phyloP scores from a whole-genome alignment of 2,113 vertebrate genomes.

The Entelurus aequoreus region DNA sequence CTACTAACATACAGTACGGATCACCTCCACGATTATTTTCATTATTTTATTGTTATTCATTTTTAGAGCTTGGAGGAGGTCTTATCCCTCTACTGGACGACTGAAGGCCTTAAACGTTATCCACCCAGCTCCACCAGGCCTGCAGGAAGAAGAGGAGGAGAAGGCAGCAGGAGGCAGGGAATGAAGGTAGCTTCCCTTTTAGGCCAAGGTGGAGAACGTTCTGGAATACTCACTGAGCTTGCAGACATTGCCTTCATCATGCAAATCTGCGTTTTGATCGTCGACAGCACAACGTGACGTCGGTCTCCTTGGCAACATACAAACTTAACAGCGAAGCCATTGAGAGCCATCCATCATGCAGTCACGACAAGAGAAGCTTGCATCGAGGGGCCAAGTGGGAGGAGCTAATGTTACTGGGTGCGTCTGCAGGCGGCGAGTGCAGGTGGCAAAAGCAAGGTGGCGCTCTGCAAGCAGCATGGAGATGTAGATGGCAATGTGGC shows the following conservation, averaged over 20 bases:
- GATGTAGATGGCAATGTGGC: conserved; percentile 54
- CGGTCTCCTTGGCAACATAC: conserved; percentile 40
- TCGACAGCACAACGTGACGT: conserved; percentile 19
- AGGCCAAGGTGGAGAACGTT: conserved; percentile 11
- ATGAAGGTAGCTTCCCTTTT: conserved; percentile 31
- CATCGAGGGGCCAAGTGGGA: conserved; percentile 35
- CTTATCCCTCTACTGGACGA: background rate
- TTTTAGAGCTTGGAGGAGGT: background rate
- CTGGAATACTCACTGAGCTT: background rate
- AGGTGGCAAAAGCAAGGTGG: conserved; percentile 36
- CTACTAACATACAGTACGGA: background rate
- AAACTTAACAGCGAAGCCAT: conserved; percentile 31
- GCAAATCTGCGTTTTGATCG: conserved; percentile 18
- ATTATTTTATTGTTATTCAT: background rate
- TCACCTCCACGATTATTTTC: background rate
- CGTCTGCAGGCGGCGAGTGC: conserved; percentile 42
- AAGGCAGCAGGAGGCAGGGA: conserved; percentile 33
- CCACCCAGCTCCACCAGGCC: conserved; percentile 58
- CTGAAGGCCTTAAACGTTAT: conserved; percentile 25
- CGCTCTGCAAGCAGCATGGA: conserved; percentile 44
- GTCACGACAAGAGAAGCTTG: conserved; percentile 1
- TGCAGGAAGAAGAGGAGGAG: conserved; percentile 38
- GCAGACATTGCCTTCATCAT: conserved; percentile 11
- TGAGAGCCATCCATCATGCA: conserved; percentile 24
- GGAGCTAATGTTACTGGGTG: conserved; percentile 27